These are phyloP conservation scores for Phenganax subtilis DNA, from an alignment of 92 coral and sea anemone genomes.

Conservation along the genomic window DNA sequence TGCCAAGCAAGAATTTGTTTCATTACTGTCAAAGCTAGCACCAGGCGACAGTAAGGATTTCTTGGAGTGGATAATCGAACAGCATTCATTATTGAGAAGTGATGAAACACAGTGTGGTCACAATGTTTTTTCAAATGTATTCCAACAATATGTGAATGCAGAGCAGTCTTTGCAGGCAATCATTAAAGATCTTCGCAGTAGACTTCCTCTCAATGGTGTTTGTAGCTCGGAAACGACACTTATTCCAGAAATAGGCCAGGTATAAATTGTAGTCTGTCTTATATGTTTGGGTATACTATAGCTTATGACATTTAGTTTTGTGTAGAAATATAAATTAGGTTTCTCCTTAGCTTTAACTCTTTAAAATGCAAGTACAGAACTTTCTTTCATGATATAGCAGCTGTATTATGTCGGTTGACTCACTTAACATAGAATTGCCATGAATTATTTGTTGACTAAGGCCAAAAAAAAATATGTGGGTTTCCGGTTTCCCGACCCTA, in stretches of 20 bases:
- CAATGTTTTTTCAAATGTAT: constrained; percentile 1
- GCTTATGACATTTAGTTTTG: too few species aligned
- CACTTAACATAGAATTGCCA: too few species aligned
- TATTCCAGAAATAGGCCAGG: constrained; percentile 13
- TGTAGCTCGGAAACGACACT: constrained; percentile 10
- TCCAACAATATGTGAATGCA: constrained; percentile 19
- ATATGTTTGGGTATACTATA: background rate
- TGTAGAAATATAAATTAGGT: too few species aligned
- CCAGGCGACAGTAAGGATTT: constrained; percentile 57
- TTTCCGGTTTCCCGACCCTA: too few species aligned
- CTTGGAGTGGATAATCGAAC: constrained; percentile 60
- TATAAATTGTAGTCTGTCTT: background rate
- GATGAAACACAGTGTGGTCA: constrained; percentile 7
- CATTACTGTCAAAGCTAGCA: constrained; percentile 52
- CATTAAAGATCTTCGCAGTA: constrained; percentile 53
- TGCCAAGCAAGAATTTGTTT: constrained; percentile 59
- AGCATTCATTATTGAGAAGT: constrained; percentile 38
- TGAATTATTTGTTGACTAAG: too few species aligned
- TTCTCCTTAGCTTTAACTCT: too few species aligned
- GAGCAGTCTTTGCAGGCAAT: constrained; percentile 53
- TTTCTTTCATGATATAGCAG: too few species aligned
- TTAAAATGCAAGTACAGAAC: too few species aligned
- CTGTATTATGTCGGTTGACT: too few species aligned
- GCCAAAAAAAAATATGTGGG: too few species aligned
- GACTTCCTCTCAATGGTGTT: constrained; percentile 50